Evolutionary conservation across 1,140 invertebrate genomes (phyloP).

Genomic region (Drosophila teissieri): DNA sequence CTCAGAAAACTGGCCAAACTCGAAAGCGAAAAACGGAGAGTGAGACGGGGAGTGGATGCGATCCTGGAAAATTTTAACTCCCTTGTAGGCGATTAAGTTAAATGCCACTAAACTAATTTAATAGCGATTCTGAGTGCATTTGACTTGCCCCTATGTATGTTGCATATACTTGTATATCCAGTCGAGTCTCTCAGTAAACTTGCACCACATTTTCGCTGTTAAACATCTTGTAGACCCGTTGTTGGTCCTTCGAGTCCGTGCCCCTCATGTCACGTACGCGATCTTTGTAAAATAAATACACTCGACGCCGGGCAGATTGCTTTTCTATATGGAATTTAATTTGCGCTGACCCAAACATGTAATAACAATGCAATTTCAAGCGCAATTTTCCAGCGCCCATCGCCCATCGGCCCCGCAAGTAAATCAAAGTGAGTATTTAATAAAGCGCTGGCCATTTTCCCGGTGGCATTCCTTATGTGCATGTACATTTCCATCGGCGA

Average conservation of each 20-base stretch:
- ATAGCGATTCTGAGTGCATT: constrained; percentile 81
- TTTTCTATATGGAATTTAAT: constrained; percentile 84
- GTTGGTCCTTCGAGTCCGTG: constrained; percentile 18
- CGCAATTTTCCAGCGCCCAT: constrained; percentile 60
- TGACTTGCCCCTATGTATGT: constrained; percentile 8
- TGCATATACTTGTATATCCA: too few relatives aligned
- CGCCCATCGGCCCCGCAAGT: neutral
- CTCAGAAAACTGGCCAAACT: neutral
- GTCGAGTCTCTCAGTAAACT: constrained; percentile 35
- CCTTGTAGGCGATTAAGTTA: constrained; percentile 84
- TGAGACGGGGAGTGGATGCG: neutral
- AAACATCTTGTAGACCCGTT: constrained; percentile 76
- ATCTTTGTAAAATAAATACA: constrained; percentile 78
- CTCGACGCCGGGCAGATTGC: constrained; percentile 70
- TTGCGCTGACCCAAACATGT: constrained; percentile 82
- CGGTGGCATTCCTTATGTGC: constrained; percentile 7
- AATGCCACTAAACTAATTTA: constrained; percentile 85
- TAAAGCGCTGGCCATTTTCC: constrained; percentile 40
- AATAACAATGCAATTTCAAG: constrained; percentile 84
- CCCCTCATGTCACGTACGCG: constrained; percentile 69
- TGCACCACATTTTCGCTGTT: constrained; percentile 75
- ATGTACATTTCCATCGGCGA: constrained; percentile 9
- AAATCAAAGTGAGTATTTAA: constrained; percentile 51
- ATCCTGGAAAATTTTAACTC: constrained; percentile 67
- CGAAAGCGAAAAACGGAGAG: neutral